Conservation (phyloP, 1,140 invertebrate genomes). For the Diorhabda elongata region DNA sequence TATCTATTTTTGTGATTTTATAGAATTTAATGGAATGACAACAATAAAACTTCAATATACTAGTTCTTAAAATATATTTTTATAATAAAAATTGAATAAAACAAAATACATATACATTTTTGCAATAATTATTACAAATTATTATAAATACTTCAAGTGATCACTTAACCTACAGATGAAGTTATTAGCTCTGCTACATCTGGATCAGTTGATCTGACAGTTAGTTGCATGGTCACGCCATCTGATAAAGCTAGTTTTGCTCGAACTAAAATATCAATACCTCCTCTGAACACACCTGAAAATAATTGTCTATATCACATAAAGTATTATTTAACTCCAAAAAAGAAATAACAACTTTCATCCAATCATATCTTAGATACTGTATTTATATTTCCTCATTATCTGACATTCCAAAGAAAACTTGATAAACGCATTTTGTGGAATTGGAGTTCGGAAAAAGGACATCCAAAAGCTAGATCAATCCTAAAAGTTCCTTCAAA, state of each 20-base stretch:
- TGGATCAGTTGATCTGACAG: conserved; percentile 60
- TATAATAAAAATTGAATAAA: neutral
- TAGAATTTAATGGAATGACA: no score
- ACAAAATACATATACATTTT: neutral
- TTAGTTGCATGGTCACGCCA: conserved; percentile 71
- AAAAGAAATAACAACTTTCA: no score
- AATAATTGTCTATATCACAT: conserved; percentile 23
- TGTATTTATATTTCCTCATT: no score
- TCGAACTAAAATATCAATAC: conserved; percentile 81
- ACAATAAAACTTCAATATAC: no score
- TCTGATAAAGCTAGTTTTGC: conserved; percentile 76
- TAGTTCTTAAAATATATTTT: neutral
- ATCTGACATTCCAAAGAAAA: no score
- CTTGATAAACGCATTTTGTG: no score
- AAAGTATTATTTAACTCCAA: no score
- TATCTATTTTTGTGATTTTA: no score
- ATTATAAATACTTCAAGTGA: conserved; percentile 12
- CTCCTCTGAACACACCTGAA: conserved; percentile 79
- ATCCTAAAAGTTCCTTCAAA: no score
- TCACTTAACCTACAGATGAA: conserved; percentile 73
- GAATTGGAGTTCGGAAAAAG: no score
- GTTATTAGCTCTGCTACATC: conserved; percentile 80
- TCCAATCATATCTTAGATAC: no score
- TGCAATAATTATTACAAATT: conserved; percentile 1
- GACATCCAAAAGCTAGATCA: no score